These are phyloP conservation scores for Isurus oxyrinchus DNA, from an alignment of 2,113 vertebrate species.

Conservation along the genomic window DNA sequence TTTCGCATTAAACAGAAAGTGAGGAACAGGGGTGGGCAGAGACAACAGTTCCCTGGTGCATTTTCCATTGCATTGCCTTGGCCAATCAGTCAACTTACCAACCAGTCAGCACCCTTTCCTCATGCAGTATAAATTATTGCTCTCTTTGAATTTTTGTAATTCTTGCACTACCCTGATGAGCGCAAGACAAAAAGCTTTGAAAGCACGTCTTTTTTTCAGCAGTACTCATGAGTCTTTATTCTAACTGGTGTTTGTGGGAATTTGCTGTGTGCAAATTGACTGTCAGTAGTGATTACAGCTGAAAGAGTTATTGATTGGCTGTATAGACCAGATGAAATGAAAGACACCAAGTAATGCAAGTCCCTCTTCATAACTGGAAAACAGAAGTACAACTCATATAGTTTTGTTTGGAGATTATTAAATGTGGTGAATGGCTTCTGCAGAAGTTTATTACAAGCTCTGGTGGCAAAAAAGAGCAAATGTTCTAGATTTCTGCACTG, in stretches of 20 bases:
- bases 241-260: not conserved
- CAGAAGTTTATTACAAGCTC: not conserved
- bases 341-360: not conserved
- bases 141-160: not conserved
- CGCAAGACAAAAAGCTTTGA: not conserved
- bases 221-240: not conserved
- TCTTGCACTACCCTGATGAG: not conserved
- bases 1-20: not conserved
- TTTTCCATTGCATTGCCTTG: not conserved
- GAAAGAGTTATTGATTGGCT: not conserved
- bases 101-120: not conserved
- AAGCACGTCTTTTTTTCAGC: not conserved
- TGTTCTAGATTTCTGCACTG: not conserved
- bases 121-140: not conserved
- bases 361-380: not conserved
- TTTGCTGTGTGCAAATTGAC: not conserved
- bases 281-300: not conserved
- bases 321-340: not conserved
- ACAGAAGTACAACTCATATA: not conserved
- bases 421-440: not conserved
- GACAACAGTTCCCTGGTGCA: too few species aligned
- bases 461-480: not conserved
- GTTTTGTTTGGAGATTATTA: not conserved
- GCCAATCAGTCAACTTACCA: not conserved
- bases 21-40: too few species aligned